Percentiles rank a stretch among this genome's conserved stretches.
phyloP scores from a whole-genome alignment of 2,113 vertebrate genomes.

The Psophia crepitans region DNA sequence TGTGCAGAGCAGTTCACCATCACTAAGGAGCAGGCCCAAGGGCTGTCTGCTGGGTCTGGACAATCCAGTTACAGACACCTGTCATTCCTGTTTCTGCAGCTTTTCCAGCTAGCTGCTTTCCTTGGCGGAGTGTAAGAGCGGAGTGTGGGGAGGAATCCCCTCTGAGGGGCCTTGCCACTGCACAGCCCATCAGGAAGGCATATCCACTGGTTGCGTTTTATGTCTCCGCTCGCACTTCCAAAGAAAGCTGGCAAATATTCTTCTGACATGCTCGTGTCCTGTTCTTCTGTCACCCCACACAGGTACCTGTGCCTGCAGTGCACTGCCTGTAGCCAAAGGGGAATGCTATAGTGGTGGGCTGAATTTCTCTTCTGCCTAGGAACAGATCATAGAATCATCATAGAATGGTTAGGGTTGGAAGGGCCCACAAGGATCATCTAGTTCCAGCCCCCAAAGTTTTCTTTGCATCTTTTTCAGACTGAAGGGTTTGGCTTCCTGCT shows the following conservation, averaged over 20 bases:
- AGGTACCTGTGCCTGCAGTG: background rate
- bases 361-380: background rate
- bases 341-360: background rate
- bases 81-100: background rate
- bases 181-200: background rate
- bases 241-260: background rate
- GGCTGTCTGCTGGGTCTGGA: background rate
- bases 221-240: background rate
- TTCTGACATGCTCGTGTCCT: background rate
- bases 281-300: background rate
- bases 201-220: background rate
- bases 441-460: too few species aligned
- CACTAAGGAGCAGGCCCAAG: background rate
- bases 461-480: background rate
- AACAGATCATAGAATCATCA: too few species aligned
- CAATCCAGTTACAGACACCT: background rate
- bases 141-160: background rate
- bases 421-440: too few species aligned
- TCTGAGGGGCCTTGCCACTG: background rate
- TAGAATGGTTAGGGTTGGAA: too few species aligned
- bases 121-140: background rate
- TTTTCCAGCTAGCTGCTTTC: background rate
- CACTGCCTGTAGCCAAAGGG: background rate
- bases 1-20: background rate
- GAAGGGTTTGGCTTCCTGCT: background rate